Conservation (phyloP, 2,797 vertebrate species). For the Propithecus perrieri region DNA sequence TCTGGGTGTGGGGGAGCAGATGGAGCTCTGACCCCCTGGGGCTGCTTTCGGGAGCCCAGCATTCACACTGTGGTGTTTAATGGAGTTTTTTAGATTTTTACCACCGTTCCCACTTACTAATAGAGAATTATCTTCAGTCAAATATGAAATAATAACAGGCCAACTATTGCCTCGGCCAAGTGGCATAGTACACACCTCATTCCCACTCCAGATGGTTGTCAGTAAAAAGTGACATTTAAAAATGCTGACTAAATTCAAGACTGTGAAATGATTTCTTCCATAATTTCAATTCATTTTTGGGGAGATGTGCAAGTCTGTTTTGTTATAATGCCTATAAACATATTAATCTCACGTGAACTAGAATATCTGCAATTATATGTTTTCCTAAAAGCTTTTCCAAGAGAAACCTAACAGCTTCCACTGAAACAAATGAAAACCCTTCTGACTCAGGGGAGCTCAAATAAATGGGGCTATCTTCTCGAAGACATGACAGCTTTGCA, state of each 20-base stretch:
- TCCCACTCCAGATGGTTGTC: constrained; percentile 42
- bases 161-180: background rate
- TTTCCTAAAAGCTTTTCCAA: constrained; percentile 60
- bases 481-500: background rate
- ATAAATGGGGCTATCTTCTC: constrained; percentile 17
- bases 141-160: background rate
- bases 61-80: background rate
- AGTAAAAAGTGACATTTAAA: constrained; percentile 68
- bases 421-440: constrained; percentile 41
- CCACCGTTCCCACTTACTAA: background rate
- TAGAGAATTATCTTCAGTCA: constrained; percentile 43
- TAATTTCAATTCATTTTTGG: constrained; percentile 48
- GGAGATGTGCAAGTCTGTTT: constrained; percentile 1
- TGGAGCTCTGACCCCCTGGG: background rate
- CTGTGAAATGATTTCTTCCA: background rate
- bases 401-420: constrained; percentile 23
- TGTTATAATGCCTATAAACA: constrained; percentile 19
- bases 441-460: constrained; percentile 16
- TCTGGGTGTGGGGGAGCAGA: too few species aligned
- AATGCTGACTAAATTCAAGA: constrained; percentile 40
- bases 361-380: background rate
- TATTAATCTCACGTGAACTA: constrained; percentile 33
- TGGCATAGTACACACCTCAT: constrained; percentile 17
- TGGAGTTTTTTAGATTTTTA: background rate
- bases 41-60: background rate